A percentile compares a stretch with the other conserved stretches of the same genome.
phyloP scores from a whole-genome alignment of 2,888 invertebrate species.

The Tetrapedia diversipes region DNA sequence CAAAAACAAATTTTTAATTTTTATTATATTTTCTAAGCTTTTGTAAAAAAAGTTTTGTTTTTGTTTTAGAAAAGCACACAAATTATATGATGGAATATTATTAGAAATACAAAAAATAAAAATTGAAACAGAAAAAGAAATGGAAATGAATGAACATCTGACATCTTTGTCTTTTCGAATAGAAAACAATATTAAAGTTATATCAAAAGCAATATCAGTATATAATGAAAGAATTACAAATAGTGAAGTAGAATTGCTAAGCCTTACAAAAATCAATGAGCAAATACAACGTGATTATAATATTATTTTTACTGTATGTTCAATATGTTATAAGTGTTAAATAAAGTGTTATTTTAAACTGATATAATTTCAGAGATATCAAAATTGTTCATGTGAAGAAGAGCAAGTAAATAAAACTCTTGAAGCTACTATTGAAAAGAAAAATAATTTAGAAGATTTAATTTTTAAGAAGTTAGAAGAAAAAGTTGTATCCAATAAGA shows the following conservation, averaged over 20 bases:
- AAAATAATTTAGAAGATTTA: constrained; percentile 86
- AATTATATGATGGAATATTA: constrained; percentile 84
- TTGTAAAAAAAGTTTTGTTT: not conserved
- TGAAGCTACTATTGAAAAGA: constrained; percentile 84
- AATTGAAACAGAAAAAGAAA: constrained; percentile 87
- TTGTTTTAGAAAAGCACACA: constrained; percentile 75
- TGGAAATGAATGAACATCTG: constrained; percentile 87
- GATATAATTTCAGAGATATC: constrained; percentile 83
- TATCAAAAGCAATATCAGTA: constrained; percentile 80
- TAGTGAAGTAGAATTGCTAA: constrained; percentile 85
- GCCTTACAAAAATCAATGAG: constrained; percentile 85
- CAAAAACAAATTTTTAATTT: not conserved
- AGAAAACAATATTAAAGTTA: constrained; percentile 84
- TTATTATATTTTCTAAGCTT: constrained; percentile 8
- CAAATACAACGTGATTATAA: constrained; percentile 87
- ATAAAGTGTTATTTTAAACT: not conserved
- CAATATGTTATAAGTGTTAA: not conserved
- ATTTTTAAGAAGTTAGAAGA: constrained; percentile 87
- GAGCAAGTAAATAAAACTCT: constrained; percentile 82
- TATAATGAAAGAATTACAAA: constrained; percentile 84
- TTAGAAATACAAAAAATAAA: constrained; percentile 87
- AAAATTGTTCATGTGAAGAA: constrained; percentile 82
- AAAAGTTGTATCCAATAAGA: constrained; percentile 88
- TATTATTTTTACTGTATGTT: constrained; percentile 73
- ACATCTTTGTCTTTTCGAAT: constrained; percentile 86